These are phyloP conservation scores for Triplophysa bombifrons DNA, from an alignment of 2,797 vertebrate genomes.

Conservation along the genomic window DNA sequence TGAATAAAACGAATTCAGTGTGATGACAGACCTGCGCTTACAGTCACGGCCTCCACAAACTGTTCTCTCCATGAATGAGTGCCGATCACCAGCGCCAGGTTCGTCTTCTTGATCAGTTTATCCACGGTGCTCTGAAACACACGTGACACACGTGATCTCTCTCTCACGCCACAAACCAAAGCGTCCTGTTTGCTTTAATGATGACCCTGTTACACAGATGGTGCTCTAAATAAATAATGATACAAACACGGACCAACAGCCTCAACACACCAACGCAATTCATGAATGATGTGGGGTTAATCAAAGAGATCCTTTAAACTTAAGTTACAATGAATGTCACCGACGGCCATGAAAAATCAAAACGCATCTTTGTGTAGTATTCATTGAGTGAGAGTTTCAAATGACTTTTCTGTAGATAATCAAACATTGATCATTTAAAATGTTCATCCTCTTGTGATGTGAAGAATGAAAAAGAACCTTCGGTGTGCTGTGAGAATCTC, in stretches of 20 bases:
- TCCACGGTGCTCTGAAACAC: constrained; percentile 65
- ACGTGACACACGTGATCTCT: constrained; percentile 10
- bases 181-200: not conserved
- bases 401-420: not conserved
- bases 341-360: not conserved
- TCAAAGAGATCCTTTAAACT: too few relatives aligned
- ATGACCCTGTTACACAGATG: not conserved
- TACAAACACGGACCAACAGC: too few relatives aligned
- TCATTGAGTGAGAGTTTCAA: not conserved
- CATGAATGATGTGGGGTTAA: too few relatives aligned
- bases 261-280: not conserved
- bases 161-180: not conserved
- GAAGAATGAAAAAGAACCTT: not conserved
- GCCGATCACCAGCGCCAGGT: constrained; percentile 86
- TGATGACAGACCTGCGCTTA: constrained; percentile 83
- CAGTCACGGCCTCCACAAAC: constrained; percentile 89
- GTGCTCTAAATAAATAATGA: not conserved
- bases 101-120: constrained; percentile 91
- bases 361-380: not conserved
- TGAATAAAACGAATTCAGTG: not conserved
- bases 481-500: not conserved
- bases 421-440: not conserved
- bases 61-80: constrained; percentile 92
- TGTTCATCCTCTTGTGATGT: not conserved
- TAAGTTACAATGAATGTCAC: not conserved